A percentile compares a stretch with the other conserved stretches of the same genome.
These are phyloP conservation scores for Oscheius sp. DNA, from an alignment of 1,140 invertebrate genomes.

Conservation along the genomic window DNA sequence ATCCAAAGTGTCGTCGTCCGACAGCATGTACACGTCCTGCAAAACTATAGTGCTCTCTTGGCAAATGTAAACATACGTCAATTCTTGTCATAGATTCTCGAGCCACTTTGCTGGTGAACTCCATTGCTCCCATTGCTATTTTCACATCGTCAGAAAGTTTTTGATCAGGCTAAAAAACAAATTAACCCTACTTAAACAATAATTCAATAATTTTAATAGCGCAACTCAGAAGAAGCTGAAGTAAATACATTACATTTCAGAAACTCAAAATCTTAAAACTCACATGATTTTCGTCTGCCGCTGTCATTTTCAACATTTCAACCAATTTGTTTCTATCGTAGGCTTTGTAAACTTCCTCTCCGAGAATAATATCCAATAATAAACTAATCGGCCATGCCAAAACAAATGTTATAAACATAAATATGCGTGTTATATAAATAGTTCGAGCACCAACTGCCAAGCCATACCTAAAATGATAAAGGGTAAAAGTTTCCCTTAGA, in stretches of 20 bases:
- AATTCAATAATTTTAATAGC: too few relatives aligned
- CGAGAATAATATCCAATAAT: conserved; percentile 65
- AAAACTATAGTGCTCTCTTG: not conserved
- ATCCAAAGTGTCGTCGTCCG: conserved; percentile 60
- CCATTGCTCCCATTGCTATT: conserved; percentile 66
- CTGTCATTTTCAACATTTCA: conserved; percentile 80
- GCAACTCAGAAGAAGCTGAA: not conserved
- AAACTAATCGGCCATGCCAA: conserved; percentile 92
- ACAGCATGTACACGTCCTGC: conserved; percentile 66
- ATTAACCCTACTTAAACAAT: too few relatives aligned
- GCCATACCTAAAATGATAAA: conserved; percentile 71
- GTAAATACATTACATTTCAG: not conserved
- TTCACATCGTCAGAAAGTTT: conserved; percentile 63
- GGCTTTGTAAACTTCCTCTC: conserved; percentile 71
- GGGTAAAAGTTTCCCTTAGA: not conserved
- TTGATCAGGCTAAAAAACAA: not conserved
- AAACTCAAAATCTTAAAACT: not conserved
- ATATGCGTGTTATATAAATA: conserved; percentile 84
- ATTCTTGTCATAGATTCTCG: conserved; percentile 66
- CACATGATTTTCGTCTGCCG: conserved; percentile 38
- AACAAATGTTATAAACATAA: conserved; percentile 90
- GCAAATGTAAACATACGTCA: conserved; percentile 53
- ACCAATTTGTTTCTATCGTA: conserved; percentile 90
- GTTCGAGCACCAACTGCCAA: conserved; percentile 91
- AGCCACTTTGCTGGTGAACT: conserved; percentile 64